A percentile compares a stretch with the other conserved stretches of the same genome.
phyloP scores from a whole-genome alignment of 2,797 vertebrate genomes.

The Ambastaia sidthimunki region DNA sequence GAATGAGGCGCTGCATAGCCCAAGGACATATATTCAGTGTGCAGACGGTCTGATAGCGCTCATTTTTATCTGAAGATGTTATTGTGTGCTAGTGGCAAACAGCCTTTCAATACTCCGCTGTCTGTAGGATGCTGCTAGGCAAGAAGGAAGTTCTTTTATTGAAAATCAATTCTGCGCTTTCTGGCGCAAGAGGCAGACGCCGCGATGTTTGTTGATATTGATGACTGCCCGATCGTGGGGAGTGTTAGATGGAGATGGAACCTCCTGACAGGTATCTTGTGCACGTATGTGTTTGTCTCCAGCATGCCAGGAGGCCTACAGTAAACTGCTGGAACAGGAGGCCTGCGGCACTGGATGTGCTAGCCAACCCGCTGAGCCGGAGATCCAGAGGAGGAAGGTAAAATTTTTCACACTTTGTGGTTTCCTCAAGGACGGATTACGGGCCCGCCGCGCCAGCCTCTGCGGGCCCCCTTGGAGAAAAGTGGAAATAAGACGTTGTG shows the following conservation, averaged over 20 bases:
- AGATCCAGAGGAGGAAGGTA: slow-evolving; percentile 87
- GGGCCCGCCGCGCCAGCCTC: not conserved
- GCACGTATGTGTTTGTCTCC: slow-evolving; percentile 49
- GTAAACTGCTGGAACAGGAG: slow-evolving; percentile 84
- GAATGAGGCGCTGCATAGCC: not conserved
- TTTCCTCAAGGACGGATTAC: slow-evolving; percentile 1
- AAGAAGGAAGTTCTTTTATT: slow-evolving; percentile 59
- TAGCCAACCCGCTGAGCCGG: slow-evolving; percentile 84
- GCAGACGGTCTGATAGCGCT: slow-evolving; percentile 13
- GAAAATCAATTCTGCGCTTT: slow-evolving; percentile 70
- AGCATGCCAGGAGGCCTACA: slow-evolving; percentile 94
- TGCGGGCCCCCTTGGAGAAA: not conserved
- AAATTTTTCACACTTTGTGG: slow-evolving; percentile 35
- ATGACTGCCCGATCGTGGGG: slow-evolving; percentile 37
- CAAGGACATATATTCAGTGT: slow-evolving; percentile 28
- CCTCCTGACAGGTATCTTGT: slow-evolving; percentile 24
- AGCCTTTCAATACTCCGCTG: slow-evolving; percentile 43
- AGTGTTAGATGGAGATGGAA: slow-evolving; percentile 21
- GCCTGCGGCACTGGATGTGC: slow-evolving; percentile 89
- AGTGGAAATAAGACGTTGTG: not conserved
- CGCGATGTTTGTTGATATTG: slow-evolving; percentile 52
- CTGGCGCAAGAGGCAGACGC: slow-evolving; percentile 58
- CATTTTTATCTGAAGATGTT: slow-evolving; percentile 38
- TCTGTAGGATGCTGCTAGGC: slow-evolving; percentile 54
- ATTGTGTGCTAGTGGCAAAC: slow-evolving; percentile 46